phyloP scores from a whole-genome alignment of 2,113 vertebrate genomes.

The Pituophis catenifer region DNA sequence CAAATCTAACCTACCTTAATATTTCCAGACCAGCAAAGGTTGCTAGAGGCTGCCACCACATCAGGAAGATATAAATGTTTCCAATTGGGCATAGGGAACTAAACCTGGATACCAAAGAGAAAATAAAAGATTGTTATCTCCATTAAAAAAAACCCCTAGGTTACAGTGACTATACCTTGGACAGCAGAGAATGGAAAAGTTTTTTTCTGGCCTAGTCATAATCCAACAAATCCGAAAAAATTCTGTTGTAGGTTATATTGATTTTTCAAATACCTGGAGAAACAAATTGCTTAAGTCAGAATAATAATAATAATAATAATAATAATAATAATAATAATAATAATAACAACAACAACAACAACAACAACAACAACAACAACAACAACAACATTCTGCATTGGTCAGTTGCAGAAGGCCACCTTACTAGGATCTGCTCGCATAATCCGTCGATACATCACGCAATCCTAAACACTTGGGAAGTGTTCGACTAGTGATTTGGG shows the following conservation, averaged over 20 bases:
- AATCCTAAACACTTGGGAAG: too few relatives aligned
- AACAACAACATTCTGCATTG: too few relatives aligned
- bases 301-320: background rate
- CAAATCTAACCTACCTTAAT: background rate
- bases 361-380: too few relatives aligned
- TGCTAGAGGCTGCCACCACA: background rate
- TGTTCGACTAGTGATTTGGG: too few relatives aligned
- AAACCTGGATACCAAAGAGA: background rate
- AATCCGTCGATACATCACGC: too few relatives aligned
- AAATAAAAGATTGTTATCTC: background rate
- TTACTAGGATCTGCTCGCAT: too few relatives aligned
- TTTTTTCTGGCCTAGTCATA: background rate
- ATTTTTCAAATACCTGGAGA: background rate
- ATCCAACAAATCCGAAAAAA: background rate
- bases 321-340: too few relatives aligned
- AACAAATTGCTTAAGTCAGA: background rate
- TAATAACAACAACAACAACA: too few relatives aligned
- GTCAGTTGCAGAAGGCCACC: too few relatives aligned
- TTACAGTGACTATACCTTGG: background rate
- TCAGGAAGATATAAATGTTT: background rate
- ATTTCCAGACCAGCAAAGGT: background rate
- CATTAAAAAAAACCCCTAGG: background rate
- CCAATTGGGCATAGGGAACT: background rate
- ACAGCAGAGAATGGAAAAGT: background rate
- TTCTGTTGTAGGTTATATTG: background rate